These are phyloP conservation scores for Philopotamus ludificatus DNA, from an alignment of 1,140 invertebrate species.

Conservation along the genomic window DNA sequence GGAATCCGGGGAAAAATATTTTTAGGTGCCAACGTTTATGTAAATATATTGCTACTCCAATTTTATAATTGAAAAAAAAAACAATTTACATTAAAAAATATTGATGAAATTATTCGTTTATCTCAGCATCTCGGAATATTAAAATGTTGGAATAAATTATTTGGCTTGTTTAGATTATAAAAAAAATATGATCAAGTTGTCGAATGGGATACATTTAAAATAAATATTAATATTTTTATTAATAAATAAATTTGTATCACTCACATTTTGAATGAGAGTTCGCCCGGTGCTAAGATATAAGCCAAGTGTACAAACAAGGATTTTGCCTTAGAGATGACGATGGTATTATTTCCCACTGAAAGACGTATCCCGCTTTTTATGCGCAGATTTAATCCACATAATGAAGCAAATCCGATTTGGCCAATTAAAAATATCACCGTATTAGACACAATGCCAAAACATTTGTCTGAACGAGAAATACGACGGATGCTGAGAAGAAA, in stretches of 20 bases:
- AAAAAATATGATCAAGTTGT: too few species aligned
- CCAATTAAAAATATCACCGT: conserved; percentile 47
- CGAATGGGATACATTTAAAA: too few species aligned
- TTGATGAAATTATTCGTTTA: too few species aligned
- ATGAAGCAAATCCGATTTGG: conserved; percentile 48
- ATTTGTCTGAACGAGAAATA: conserved; percentile 9
- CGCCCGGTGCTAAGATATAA: not conserved
- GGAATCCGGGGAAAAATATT: conserved; percentile 2
- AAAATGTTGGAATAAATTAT: too few species aligned
- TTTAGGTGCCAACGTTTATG: too few species aligned
- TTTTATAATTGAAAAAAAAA: too few species aligned
- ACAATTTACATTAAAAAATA: too few species aligned
- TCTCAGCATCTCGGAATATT: too few species aligned
- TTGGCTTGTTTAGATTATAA: too few species aligned
- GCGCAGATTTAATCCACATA: conserved; percentile 42
- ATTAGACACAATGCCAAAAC: conserved; percentile 34
- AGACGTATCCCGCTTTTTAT: conserved; percentile 8
- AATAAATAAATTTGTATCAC: too few species aligned
- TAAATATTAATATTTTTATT: too few species aligned
- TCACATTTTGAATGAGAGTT: not conserved
- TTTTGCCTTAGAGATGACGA: conserved; percentile 18
- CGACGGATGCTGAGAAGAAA: not conserved
- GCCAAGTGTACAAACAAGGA: not conserved
- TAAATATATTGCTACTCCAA: too few species aligned
- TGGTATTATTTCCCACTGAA: conserved; percentile 14